A percentile compares a stretch with the other conserved stretches of the same genome.
Evolutionary conservation across 2,888 invertebrate species (phyloP).

Genomic region (Papilio protenor): DNA sequence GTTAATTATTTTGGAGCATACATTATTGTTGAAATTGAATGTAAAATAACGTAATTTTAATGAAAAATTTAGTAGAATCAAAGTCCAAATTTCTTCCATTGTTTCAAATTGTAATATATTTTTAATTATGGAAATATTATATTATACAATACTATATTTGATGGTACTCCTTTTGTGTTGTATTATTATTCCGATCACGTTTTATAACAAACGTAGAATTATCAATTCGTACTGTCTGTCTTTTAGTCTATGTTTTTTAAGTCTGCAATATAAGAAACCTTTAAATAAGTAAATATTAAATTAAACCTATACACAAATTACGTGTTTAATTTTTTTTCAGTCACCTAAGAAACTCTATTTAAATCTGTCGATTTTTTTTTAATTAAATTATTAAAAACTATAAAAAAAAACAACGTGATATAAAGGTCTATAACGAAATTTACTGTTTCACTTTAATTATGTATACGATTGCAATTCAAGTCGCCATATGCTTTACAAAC

Average conservation of each 20-base stretch:
- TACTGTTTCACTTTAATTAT: background rate
- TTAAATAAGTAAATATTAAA: too few species aligned
- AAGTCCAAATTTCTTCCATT: background rate
- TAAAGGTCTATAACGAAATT: background rate
- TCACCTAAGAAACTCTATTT: background rate
- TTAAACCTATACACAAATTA: background rate
- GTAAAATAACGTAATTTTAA: background rate
- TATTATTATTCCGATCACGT: constrained; percentile 9
- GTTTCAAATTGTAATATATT: background rate
- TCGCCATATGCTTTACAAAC: constrained; percentile 11
- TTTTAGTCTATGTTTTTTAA: background rate
- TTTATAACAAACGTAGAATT: background rate
- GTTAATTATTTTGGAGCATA: background rate
- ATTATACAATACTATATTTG: background rate
- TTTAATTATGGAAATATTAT: background rate
- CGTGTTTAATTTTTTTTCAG: background rate
- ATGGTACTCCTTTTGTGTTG: background rate
- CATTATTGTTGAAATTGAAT: too few species aligned
- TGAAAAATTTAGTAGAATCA: background rate
- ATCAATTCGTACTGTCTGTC: background rate
- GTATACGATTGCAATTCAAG: constrained; percentile 13
- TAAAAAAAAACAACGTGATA: background rate
- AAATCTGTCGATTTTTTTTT: background rate
- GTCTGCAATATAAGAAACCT: too few species aligned
- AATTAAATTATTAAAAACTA: background rate